phyloP scores from a whole-genome alignment of 1,140 invertebrate genomes.

The Pseudomyrmex cubaensis region DNA sequence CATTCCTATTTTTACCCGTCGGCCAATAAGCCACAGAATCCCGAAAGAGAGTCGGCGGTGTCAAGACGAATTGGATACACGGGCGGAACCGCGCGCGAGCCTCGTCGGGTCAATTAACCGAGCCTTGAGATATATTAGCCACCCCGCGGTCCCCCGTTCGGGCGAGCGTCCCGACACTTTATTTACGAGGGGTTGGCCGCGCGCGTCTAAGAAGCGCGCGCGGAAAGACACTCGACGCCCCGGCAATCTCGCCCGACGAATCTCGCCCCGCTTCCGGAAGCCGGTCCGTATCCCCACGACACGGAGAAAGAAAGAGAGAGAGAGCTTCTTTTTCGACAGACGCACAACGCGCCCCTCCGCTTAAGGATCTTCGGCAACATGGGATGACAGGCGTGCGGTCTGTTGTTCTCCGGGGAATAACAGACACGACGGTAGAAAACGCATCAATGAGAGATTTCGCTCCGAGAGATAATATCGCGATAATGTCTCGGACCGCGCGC shows the following conservation, averaged over 20 bases:
- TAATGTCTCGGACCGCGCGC: background rate
- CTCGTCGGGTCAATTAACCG: slow-evolving; percentile 78
- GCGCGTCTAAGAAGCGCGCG: slow-evolving; percentile 48
- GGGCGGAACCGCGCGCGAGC: slow-evolving; percentile 59
- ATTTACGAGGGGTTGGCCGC: slow-evolving; percentile 72
- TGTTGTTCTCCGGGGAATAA: slow-evolving; percentile 8
- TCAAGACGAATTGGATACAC: slow-evolving; percentile 73
- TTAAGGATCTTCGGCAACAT: background rate
- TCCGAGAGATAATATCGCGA: slow-evolving; percentile 5
- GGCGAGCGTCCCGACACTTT: slow-evolving; percentile 67
- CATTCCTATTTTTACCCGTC: slow-evolving; percentile 60
- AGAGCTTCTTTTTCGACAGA: too few relatives aligned
- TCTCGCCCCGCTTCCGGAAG: slow-evolving; percentile 83
- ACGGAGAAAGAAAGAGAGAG: too few relatives aligned
- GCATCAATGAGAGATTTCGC: slow-evolving; percentile 27
- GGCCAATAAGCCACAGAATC: slow-evolving; percentile 62
- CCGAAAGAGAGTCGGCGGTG: slow-evolving; percentile 68
- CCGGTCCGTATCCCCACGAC: slow-evolving; percentile 77
- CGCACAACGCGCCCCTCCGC: background rate
- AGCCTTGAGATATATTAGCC: slow-evolving; percentile 77
- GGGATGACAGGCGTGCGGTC: slow-evolving; percentile 31
- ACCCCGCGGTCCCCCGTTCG: slow-evolving; percentile 64
- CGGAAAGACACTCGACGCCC: slow-evolving; percentile 55
- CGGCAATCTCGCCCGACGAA: slow-evolving; percentile 77
- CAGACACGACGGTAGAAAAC: slow-evolving; percentile 23